phyloP scores from a whole-genome alignment of 2,888 invertebrate species.

The Drosophila greeni region DNA sequence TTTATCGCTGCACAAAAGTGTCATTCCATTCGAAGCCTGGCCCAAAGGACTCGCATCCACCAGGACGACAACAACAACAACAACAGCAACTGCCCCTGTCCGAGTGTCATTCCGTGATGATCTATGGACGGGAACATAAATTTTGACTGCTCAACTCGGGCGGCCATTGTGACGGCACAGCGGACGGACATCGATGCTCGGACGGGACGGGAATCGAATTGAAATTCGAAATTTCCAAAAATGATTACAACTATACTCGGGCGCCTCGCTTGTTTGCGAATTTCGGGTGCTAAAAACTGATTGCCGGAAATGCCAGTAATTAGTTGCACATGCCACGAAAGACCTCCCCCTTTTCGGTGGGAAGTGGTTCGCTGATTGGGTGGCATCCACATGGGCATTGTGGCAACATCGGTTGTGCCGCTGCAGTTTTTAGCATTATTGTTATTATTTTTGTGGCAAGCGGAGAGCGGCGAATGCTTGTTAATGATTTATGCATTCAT shows the following conservation, averaged over 20 bases:
- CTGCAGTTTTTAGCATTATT: constrained; percentile 68
- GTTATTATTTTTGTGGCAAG: constrained; percentile 65
- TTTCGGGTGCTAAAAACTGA: constrained; percentile 60
- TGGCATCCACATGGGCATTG: constrained; percentile 60
- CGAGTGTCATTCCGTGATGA: constrained; percentile 60
- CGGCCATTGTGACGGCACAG: constrained; percentile 14
- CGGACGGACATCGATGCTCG: constrained; percentile 35
- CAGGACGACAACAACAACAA: constrained; percentile 24
- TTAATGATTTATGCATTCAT: constrained; percentile 70
- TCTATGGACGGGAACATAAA: constrained; percentile 62
- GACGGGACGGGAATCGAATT: constrained; percentile 48
- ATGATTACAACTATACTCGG: constrained; percentile 59
- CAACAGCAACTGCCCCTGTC: constrained; percentile 27
- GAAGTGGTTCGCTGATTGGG: constrained; percentile 28
- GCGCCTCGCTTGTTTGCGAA: constrained; percentile 10
- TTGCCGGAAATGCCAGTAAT: constrained; percentile 68
- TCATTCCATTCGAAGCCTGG: constrained; percentile 1
- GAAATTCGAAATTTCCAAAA: constrained; percentile 55
- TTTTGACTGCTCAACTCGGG: constrained; percentile 54
- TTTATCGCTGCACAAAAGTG: constrained; percentile 1
- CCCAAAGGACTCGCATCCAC: constrained; percentile 1
- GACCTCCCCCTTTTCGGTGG: too few relatives aligned
- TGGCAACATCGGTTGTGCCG: constrained; percentile 58
- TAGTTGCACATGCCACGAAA: constrained; percentile 59
- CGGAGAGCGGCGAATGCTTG: constrained; percentile 41